Base-by-base conservation (phyloP, 2,888 invertebrate species). In the Helicoverpa assulta region DNA sequence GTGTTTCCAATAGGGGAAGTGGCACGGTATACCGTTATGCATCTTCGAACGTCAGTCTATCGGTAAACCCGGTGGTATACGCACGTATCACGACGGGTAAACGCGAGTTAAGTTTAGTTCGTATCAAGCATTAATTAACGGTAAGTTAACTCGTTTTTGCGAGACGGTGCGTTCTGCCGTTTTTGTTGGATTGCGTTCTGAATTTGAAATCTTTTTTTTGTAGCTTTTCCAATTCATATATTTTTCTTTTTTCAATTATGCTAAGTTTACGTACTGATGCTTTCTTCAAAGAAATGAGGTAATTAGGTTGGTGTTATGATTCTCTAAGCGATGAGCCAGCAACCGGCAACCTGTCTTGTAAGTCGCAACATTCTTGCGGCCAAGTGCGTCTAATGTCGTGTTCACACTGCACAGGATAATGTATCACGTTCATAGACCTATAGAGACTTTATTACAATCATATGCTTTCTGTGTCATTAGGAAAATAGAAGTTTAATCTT, bases 21-120 rank as follows among this genome's bases (percentile, higher is more conserved):
- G 84, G 95, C 87, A 89, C 94, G 84, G 75, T 75, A 84, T 91
- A 92, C 95, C 94, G 95, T 94, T 95, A 89, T 79, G 67, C 75
- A 78, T 86, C 86, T 85, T 86, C 81, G 82, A 78, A 79, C 81
- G 88, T 78, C 93, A 94, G 94, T 94, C 85, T 82, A 82, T 85
- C 86, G 87, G 89, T 86, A 85, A 75, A 85, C 88, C 84, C 84
- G 80, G 87, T 81, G 79, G 75, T 80, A 82, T 73, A 73, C 86
- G 88, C 90, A 87, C 91, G 94, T 89, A 87, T 88, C 81, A 67
- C 77, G 70, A 70, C 73, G 69, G 63, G 70, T 68, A 67, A 78
- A 83, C 81, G 81, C 73, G 77, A 80, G 78, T 81, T 75, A 70
- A 78, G 81, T 79, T 67, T 58, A 69, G 68, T 82, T 78, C 70